Conservation (phyloP, 1,140 invertebrate genomes). For the Drosophila tani region DNA sequence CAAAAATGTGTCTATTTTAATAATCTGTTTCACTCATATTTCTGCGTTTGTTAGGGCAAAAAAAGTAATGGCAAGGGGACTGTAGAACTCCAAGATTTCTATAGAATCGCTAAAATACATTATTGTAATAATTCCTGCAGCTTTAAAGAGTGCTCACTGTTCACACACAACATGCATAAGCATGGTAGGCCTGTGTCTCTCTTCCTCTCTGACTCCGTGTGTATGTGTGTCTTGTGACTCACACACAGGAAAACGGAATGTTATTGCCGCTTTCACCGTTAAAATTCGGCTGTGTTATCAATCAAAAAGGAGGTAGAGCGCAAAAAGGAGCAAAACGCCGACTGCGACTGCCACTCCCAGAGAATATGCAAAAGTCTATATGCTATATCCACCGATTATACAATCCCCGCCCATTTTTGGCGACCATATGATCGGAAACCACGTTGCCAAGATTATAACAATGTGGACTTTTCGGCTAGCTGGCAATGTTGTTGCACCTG, state of each 20-base stretch:
- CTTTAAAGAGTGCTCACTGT: not conserved
- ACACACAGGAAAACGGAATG: conserved; percentile 9
- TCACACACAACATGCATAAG: conserved; percentile 8
- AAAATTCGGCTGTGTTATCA: conserved; percentile 17
- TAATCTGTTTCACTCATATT: conserved; percentile 2
- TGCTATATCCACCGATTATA: conserved; percentile 41
- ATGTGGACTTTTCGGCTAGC: conserved; percentile 49
- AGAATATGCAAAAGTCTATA: conserved; percentile 1
- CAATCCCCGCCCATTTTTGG: conserved; percentile 51
- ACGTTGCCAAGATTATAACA: conserved; percentile 77
- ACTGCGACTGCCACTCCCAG: conserved; percentile 21
- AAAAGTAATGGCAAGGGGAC: not conserved
- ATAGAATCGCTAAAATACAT: not conserved
- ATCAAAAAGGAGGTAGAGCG: conserved; percentile 10
- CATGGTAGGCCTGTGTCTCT: conserved; percentile 13
- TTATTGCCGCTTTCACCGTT: conserved; percentile 48
- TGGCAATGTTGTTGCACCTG: conserved; percentile 61
- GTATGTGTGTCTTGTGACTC: conserved; percentile 22
- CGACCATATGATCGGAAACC: conserved; percentile 76
- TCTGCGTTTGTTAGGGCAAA: not conserved
- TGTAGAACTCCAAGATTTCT: not conserved
- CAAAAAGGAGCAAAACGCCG: conserved; percentile 14
- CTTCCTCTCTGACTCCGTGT: not conserved
- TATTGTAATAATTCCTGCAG: conserved; percentile 1
- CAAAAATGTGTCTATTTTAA: conserved; percentile 5